Percentiles rank a stretch among this genome's conserved stretches.
Conservation (phyloP, 1,140 invertebrate species). For the Leptestheria dahalacensis region DNA sequence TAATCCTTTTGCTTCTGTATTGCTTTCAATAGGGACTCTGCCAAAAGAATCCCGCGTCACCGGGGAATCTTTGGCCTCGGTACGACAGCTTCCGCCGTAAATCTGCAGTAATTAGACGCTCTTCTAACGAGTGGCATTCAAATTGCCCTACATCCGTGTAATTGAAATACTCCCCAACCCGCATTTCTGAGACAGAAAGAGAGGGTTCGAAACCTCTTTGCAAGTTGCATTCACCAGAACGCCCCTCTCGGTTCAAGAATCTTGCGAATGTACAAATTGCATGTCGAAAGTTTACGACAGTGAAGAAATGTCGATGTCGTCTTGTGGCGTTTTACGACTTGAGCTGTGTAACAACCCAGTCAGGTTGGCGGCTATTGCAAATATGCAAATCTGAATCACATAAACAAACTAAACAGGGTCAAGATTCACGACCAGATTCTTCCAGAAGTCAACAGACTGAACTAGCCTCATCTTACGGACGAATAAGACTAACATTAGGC, state of each 20-base stretch:
- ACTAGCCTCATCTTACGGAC: too few species aligned
- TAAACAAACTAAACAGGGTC: too few species aligned
- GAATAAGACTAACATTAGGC: too few species aligned
- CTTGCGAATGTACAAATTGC: background rate
- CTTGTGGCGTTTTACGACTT: too few species aligned
- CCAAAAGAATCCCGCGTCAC: background rate
- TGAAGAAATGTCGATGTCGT: background rate
- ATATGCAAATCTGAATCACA: too few species aligned
- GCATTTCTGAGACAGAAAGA: background rate
- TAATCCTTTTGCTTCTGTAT: background rate
- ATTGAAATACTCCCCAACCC: background rate
- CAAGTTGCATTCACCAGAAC: too few species aligned
- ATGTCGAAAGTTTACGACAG: background rate
- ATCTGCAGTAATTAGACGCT: background rate
- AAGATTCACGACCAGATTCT: too few species aligned
- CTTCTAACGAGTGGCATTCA: background rate
- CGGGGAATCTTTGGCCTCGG: background rate
- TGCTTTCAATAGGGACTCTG: background rate
- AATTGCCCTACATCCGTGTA: background rate
- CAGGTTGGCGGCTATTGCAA: too few species aligned
- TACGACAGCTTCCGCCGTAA: background rate
- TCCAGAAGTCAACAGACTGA: too few species aligned
- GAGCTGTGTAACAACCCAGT: too few species aligned
- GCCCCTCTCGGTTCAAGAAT: background rate
- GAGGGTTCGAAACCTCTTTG: background rate